Conservation (phyloP, 2,888 invertebrate genomes). For the Dryobota labecula region DNA sequence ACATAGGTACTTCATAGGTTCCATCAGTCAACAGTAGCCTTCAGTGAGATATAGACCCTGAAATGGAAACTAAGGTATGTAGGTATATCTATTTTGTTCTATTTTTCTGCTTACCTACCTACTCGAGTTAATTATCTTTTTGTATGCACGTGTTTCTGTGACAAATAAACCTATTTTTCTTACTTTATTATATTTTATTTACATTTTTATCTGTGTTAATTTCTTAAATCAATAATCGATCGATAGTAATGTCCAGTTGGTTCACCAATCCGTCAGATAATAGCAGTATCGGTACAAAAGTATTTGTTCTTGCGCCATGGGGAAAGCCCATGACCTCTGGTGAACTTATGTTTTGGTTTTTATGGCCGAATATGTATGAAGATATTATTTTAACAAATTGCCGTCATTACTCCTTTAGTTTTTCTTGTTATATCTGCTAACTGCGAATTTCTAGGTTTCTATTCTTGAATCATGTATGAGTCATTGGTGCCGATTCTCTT, state of each 20-base stretch:
- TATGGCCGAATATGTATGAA: constrained; percentile 42
- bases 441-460: constrained; percentile 10
- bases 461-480: constrained; percentile 8
- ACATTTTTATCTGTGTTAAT: background rate
- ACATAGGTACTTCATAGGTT: background rate
- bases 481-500: no score
- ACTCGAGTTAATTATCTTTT: no score
- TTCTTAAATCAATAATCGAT: constrained; percentile 12
- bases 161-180: no score
- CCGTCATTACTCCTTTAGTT: constrained; percentile 29
- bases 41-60: background rate
- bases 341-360: constrained; percentile 54
- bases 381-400: constrained; percentile 55
- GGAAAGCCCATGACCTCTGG: constrained; percentile 53
- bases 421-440: constrained; percentile 9
- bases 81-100: no score
- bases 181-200: no score
- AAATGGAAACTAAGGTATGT: background rate
- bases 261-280: constrained; percentile 19
- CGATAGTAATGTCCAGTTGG: constrained; percentile 9
- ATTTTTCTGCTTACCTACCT: no score
- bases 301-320: constrained; percentile 43
- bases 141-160: no score
- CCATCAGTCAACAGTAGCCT: background rate
- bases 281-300: constrained; percentile 20